Percentiles rank a stretch among this genome's conserved stretches.
Conservation (phyloP, 2,113 vertebrate species). For the Paramormyrops kingsleyae region DNA sequence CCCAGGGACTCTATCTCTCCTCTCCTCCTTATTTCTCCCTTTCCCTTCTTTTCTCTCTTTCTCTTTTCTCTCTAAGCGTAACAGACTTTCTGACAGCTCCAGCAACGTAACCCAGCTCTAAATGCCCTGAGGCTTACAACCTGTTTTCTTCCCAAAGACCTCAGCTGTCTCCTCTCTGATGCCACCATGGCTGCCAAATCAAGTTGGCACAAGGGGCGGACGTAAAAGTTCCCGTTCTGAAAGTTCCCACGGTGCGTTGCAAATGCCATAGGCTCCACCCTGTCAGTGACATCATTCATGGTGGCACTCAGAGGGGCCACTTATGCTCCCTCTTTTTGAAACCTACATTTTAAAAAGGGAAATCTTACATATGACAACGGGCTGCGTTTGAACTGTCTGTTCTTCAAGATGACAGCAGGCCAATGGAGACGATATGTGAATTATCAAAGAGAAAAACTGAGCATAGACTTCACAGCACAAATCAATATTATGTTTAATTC, state of each 20-base stretch:
- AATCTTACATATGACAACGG: background rate
- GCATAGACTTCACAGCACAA: background rate
- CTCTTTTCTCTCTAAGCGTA: background rate
- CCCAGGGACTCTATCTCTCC: background rate
- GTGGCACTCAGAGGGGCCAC: background rate
- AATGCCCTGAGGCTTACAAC: slow-evolving; percentile 19
- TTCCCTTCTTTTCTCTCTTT: background rate
- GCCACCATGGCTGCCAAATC: background rate
- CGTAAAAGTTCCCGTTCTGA: background rate
- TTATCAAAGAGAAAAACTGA: background rate
- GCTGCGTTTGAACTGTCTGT: too few relatives aligned
- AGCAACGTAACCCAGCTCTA: background rate
- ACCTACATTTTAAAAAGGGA: background rate
- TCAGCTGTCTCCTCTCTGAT: background rate
- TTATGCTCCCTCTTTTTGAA: background rate
- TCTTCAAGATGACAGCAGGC: background rate
- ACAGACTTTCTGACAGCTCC: background rate
- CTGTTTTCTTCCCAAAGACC: background rate
- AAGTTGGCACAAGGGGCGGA: background rate
- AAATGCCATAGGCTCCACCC: background rate
- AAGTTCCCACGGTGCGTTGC: background rate
- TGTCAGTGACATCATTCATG: background rate
- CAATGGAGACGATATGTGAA: background rate
- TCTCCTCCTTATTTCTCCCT: background rate
- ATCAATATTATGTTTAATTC: background rate